Percentiles rank a stretch among this genome's conserved stretches.
Conservation (phyloP, 2,113 vertebrate genomes). For the Alethe castanea region DNA sequence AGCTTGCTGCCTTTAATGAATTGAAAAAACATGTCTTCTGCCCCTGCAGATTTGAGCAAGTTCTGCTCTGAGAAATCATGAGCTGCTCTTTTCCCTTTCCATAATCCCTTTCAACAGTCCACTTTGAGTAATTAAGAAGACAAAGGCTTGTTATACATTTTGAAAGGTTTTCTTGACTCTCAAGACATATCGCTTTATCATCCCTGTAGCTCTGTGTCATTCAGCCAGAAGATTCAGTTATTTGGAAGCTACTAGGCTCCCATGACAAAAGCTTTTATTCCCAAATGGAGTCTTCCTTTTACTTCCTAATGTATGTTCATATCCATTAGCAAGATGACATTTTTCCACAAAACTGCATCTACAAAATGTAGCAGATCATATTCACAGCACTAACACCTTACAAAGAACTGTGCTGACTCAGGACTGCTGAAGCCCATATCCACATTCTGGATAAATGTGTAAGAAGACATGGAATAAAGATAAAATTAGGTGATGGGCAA, state of each 20-base stretch:
- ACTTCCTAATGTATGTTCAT: not conserved
- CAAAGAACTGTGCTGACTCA: not conserved
- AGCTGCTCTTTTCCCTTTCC: not conserved
- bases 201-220: not conserved
- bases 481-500: not conserved
- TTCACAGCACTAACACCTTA: not conserved
- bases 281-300: not conserved
- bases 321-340: not conserved
- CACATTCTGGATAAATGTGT: not conserved
- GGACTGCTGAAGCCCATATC: not conserved
- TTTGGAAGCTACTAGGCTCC: not conserved
- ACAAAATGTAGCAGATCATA: not conserved
- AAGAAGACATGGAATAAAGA: not conserved
- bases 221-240: not conserved
- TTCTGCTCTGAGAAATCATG: not conserved
- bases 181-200: not conserved
- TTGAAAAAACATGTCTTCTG: not conserved
- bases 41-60: not conserved
- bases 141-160: not conserved
- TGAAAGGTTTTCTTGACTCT: not conserved
- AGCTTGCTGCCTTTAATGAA: slow-evolving; percentile 64
- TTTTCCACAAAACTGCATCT: not conserved
- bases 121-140: not conserved
- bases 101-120: not conserved
- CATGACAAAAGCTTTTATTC: not conserved